Conservation (phyloP, 2,888 invertebrate genomes). For the Cantharis rustica region DNA sequence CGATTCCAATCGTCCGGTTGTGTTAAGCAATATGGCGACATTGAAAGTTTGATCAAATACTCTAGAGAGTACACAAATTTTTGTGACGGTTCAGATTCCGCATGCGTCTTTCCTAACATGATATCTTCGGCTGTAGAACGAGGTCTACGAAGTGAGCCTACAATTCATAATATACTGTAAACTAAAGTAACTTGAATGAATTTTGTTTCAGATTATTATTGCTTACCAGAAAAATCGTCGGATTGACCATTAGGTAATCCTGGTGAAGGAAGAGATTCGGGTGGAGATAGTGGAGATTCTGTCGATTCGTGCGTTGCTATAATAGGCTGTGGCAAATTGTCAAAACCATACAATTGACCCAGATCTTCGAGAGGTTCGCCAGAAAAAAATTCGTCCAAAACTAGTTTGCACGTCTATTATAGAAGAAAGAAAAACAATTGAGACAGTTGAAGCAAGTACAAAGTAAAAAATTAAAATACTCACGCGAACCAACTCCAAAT, state of each 20-base stretch:
- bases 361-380: conserved; percentile 55
- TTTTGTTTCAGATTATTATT: not conserved
- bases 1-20: conserved; percentile 61
- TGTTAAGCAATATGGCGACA: conserved; percentile 60
- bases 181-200: not conserved
- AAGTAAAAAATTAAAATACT: conserved; percentile 39
- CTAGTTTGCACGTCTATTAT: conserved; percentile 80
- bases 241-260: conserved; percentile 41
- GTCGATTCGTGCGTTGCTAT: conserved; percentile 41
- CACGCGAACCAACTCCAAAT: conserved; percentile 84
- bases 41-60: conserved; percentile 60
- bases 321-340: conserved; percentile 52
- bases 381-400: conserved; percentile 83
- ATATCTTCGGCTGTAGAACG: conserved; percentile 49
- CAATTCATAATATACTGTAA: conserved; percentile 1
- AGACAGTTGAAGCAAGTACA: not conserved
- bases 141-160: conserved; percentile 48
- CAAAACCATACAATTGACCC: conserved; percentile 54
- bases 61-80: conserved; percentile 51
- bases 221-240: conserved; percentile 24
- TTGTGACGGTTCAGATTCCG: conserved; percentile 27
- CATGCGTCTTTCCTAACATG: conserved; percentile 43
- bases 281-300: conserved; percentile 46
- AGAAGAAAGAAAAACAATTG: conserved; percentile 10
- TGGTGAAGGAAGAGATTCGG: conserved; percentile 49